phyloP scores from a whole-genome alignment of 1,140 invertebrate genomes.

The Nomia melanderi region DNA sequence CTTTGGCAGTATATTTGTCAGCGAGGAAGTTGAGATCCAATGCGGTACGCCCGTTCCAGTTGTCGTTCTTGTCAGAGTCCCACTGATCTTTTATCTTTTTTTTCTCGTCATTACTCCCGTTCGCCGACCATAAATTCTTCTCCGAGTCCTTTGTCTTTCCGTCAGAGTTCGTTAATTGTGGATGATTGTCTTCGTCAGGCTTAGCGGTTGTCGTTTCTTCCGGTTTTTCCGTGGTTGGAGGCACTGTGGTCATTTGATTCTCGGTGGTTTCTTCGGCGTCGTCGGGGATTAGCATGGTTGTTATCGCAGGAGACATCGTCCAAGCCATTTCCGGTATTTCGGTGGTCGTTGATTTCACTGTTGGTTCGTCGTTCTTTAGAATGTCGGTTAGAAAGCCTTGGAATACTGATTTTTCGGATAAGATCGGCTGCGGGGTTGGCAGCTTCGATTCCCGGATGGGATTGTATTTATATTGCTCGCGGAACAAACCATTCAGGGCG shows the following conservation, averaged over 20 bases:
- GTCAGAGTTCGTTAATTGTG: neutral
- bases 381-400: slow-evolving; percentile 65
- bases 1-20: slow-evolving; percentile 9
- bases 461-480: slow-evolving; percentile 58
- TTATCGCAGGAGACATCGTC: slow-evolving; percentile 45
- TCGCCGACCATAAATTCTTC: too few species aligned
- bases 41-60: neutral
- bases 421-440: slow-evolving; percentile 13
- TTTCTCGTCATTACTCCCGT: neutral
- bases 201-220: slow-evolving; percentile 7
- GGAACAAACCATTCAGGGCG: slow-evolving; percentile 70
- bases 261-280: slow-evolving; percentile 39
- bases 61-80: slow-evolving; percentile 2
- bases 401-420: slow-evolving; percentile 47
- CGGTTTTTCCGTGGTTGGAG: neutral
- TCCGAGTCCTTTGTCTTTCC: neutral
- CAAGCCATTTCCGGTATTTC: slow-evolving; percentile 32
- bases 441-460: slow-evolving; percentile 26
- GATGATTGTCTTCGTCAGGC: neutral
- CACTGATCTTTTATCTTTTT: neutral
- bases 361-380: slow-evolving; percentile 54
- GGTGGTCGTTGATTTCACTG: slow-evolving; percentile 36
- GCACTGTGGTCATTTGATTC: slow-evolving; percentile 2
- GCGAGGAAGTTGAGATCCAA: slow-evolving; percentile 12
- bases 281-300: slow-evolving; percentile 13